Evolutionary conservation across 2,888 invertebrate species (phyloP).

Genomic region (Tubulanus polymorphus): DNA sequence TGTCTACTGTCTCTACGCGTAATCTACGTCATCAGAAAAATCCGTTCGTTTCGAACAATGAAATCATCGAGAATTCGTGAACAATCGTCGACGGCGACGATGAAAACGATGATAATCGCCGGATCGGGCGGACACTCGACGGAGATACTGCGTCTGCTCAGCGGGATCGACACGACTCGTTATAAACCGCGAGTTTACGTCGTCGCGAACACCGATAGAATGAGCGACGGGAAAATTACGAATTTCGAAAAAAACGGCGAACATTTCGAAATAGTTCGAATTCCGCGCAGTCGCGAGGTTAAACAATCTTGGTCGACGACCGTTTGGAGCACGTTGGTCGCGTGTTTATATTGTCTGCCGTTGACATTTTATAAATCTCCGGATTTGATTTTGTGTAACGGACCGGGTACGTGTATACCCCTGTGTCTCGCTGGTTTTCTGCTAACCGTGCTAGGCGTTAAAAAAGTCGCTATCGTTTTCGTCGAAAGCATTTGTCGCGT

Average conservation of each 20-base stretch:
- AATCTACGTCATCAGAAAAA: too few relatives aligned
- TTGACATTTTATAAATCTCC: conserved; percentile 69
- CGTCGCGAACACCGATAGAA: conserved; percentile 71
- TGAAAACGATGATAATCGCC: not conserved
- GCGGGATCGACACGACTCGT: conserved; percentile 58
- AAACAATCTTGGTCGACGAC: conserved; percentile 79
- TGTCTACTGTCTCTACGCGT: too few relatives aligned
- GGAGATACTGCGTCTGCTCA: conserved; percentile 79
- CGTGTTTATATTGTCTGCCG: conserved; percentile 68
- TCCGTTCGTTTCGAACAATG: too few relatives aligned
- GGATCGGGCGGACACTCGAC: conserved; percentile 73
- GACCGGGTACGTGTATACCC: conserved; percentile 95
- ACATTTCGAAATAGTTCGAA: conserved; percentile 57
- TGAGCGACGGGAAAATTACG: conserved; percentile 71
- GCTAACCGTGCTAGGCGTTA: conserved; percentile 61
- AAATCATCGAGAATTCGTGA: too few relatives aligned
- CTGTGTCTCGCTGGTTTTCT: conserved; percentile 76
- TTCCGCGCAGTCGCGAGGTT: conserved; percentile 83
- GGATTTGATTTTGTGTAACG: conserved; percentile 83
- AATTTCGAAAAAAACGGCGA: too few relatives aligned
- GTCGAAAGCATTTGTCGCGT: conserved; percentile 95
- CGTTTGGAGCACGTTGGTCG: conserved; percentile 71
- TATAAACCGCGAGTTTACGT: conserved; percentile 76
- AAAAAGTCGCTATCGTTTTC: conserved; percentile 74
- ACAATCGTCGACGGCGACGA: too few relatives aligned